phyloP scores from a whole-genome alignment of 2,797 vertebrate genomes.

The Rhinella marina region DNA sequence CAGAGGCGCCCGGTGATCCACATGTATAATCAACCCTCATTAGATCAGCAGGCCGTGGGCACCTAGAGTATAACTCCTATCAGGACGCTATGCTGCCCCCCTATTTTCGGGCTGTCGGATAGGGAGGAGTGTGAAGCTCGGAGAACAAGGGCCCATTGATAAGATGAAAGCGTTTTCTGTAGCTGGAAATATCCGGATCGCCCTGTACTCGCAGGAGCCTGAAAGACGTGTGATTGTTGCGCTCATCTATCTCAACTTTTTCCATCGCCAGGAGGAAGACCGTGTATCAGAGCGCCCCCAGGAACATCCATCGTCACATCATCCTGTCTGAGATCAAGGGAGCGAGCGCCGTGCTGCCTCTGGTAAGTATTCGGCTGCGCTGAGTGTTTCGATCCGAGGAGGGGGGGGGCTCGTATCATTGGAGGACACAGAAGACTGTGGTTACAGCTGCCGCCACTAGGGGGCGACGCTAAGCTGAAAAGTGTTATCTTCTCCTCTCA shows the following conservation, averaged over 20 bases:
- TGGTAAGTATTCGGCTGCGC: conserved; percentile 76
- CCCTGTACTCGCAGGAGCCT: neutral
- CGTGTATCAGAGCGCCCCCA: conserved; percentile 91
- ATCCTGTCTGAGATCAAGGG: conserved; percentile 95
- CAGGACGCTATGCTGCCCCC: neutral
- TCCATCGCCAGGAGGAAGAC: conserved; percentile 82
- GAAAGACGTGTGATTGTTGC: conserved; percentile 32
- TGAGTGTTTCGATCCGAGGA: neutral
- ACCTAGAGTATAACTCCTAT: neutral
- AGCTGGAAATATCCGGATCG: neutral
- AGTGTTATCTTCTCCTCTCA: too few relatives aligned
- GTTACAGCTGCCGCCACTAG: too few relatives aligned
- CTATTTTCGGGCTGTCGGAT: neutral
- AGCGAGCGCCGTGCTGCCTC: conserved; percentile 85
- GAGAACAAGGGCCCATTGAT: conserved; percentile 14
- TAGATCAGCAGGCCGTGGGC: neutral
- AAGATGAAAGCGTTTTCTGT: neutral
- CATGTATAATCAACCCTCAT: neutral
- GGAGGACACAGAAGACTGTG: too few relatives aligned
- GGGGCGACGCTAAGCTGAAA: too few relatives aligned
- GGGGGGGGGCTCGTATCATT: too few relatives aligned
- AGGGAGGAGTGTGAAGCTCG: neutral
- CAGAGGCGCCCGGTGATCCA: neutral
- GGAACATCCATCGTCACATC: conserved; percentile 93
- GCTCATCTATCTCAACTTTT: neutral